Conservation (phyloP, 2,888 invertebrate genomes). For the Cancer borealis region DNA sequence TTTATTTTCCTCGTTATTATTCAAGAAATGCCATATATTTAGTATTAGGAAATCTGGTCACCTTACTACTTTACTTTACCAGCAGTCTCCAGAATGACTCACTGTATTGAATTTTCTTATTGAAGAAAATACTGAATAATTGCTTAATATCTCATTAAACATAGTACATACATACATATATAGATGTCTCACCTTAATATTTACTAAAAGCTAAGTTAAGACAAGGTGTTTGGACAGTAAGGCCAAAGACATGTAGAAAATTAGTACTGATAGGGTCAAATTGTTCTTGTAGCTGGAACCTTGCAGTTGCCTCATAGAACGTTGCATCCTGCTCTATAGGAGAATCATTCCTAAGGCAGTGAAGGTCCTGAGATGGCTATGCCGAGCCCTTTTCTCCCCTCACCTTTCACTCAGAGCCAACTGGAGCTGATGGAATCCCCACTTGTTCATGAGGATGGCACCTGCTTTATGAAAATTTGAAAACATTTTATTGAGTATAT, state of each 20-base stretch:
- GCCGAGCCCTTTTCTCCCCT: not conserved
- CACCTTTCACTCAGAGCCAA: not conserved
- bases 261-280: not conserved
- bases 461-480: not conserved
- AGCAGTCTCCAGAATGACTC: not conserved
- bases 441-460: not conserved
- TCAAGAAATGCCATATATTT: not conserved
- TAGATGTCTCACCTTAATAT: not conserved
- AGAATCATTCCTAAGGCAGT: not conserved
- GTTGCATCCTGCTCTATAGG: not conserved
- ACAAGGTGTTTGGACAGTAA: not conserved
- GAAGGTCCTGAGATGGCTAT: not conserved
- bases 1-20: not conserved
- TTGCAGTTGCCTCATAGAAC: not conserved
- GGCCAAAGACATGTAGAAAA: slow-evolving; percentile 12
- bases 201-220: slow-evolving; percentile 23
- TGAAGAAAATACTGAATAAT: not conserved
- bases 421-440: not conserved
- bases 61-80: not conserved
- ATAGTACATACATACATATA: not conserved
- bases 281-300: not conserved
- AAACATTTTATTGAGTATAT: not conserved
- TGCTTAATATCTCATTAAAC: not conserved
- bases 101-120: not conserved
- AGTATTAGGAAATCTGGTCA: slow-evolving; percentile 14